Percentiles rank a stretch among this genome's conserved stretches.
Conservation (phyloP, 2,888 invertebrate genomes). For the Rhamnusium bicolor region DNA sequence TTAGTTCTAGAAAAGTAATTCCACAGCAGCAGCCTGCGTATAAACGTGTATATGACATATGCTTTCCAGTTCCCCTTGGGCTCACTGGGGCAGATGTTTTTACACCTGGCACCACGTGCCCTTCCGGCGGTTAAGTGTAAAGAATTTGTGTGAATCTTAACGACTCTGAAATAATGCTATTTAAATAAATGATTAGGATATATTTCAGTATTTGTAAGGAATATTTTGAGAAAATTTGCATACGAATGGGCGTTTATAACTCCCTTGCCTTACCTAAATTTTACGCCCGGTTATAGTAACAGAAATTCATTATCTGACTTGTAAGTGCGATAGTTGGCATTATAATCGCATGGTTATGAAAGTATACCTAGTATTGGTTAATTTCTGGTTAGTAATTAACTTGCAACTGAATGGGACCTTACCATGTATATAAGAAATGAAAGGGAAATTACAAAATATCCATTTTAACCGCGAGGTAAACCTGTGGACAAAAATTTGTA, state of each 20-base stretch:
- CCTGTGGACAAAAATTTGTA: too few species aligned
- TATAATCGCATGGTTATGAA: too few species aligned
- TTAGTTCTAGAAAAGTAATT: conserved; percentile 11
- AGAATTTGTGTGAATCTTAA: neutral
- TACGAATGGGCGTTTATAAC: neutral
- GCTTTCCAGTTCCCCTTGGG: conserved; percentile 11
- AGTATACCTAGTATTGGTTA: too few species aligned
- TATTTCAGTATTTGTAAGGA: neutral
- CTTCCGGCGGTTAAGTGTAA: neutral
- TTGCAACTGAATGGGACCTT: too few species aligned
- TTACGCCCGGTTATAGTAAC: too few species aligned
- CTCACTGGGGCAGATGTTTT: conserved; percentile 37
- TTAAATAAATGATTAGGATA: neutral
- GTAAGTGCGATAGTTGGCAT: too few species aligned
- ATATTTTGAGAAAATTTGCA: neutral
- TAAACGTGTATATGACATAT: neutral
- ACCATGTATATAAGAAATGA: too few species aligned
- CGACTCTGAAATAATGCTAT: neutral
- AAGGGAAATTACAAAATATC: too few species aligned
- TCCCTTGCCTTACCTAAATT: too few species aligned
- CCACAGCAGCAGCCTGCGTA: conserved; percentile 9
- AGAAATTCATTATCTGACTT: too few species aligned
- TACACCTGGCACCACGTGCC: conserved; percentile 44
- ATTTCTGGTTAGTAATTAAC: too few species aligned
- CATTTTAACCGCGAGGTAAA: too few species aligned